Evolutionary conservation across 2,113 vertebrate species (phyloP), one percentile per base, ranked within the genome.

Genomic region (Lepidothrix coronata): DNA sequence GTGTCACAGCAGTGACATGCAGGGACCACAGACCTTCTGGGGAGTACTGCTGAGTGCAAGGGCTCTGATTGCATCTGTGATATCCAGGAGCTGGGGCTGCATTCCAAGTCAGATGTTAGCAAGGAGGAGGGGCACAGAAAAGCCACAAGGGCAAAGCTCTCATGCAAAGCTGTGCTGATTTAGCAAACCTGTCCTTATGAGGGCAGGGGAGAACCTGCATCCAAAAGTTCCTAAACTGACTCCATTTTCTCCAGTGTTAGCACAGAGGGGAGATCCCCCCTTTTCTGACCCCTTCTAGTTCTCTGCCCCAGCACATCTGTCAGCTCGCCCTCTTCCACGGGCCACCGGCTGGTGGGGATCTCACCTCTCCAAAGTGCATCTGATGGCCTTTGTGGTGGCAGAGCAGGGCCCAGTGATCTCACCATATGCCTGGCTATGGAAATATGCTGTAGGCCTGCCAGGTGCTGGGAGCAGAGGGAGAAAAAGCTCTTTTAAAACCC

Each of bases 221-320:
- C 48, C 25, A 6, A 2, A 95, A 88, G 66, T 24, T 86, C 52
- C 68, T 25, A 30, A 17, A n/a, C 23, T 41, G 54, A 30, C 63
- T 87, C 51, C n/a, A n/a, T n/a, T 43, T 71, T 81, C 20, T 62
- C 74, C 39, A 59, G 31, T 5, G 16, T 33, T 66, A 55, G n/a
- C 7, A 5, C 13, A 9, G 5, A 9, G 19, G 22, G 13, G 24
- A 73, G 24, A 62, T 10, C 11, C 19, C 15, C 9, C 12, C 22
- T 68, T 24, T 33, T 63, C 54, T 76, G 85, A 90, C 49, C 78
- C 18, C 28, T 71, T 57, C 23, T 37, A 41, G 44, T 65, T 49
- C 28, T 81, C 51, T 67, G 43, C 67, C 57, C 27, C 57, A 46
- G 48, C 61, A n/a, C 90, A 90, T 90, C 92, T 96, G 90, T 89